A percentile compares a stretch with the other conserved stretches of the same genome.
Conservation (phyloP, 2,888 invertebrate species). For the Trimorus sp. region DNA sequence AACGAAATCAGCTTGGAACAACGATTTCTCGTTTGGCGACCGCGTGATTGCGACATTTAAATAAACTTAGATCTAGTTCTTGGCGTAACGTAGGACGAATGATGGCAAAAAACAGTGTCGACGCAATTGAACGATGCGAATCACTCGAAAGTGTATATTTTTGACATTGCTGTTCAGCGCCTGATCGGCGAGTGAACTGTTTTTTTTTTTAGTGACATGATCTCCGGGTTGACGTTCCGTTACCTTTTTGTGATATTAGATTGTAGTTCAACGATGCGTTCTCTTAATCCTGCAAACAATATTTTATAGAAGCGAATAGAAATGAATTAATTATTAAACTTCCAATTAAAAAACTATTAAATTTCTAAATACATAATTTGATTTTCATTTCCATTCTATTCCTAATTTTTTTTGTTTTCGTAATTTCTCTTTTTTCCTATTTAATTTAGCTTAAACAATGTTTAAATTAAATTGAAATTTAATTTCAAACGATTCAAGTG, state of each 20-base stretch:
- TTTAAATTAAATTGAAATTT: too few relatives aligned
- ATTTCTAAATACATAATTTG: not conserved
- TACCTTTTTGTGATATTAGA: conserved; percentile 41
- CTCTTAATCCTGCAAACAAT: too few relatives aligned
- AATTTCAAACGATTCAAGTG: too few relatives aligned
- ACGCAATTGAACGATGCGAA: conserved; percentile 8
- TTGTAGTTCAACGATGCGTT: not conserved
- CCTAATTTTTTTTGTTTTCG: too few relatives aligned
- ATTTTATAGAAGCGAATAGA: too few relatives aligned
- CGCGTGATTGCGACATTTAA: conserved; percentile 7
- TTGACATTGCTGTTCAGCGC: conserved; percentile 32
- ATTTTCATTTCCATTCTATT: not conserved
- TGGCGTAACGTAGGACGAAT: conserved; percentile 23
- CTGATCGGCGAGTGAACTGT: conserved; percentile 12
- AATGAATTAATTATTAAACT: too few relatives aligned
- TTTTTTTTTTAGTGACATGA: conserved; percentile 33
- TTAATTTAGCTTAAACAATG: too few relatives aligned
- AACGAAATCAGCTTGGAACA: not conserved
- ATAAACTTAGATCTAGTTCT: conserved; percentile 26
- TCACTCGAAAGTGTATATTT: conserved; percentile 40
- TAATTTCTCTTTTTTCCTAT: too few relatives aligned
- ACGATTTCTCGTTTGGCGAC: conserved; percentile 6
- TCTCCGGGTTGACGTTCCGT: conserved; percentile 22
- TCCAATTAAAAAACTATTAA: not conserved
- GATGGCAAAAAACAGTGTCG: conserved; percentile 33